These are phyloP conservation scores for Toxostoma redivivum DNA, from an alignment of 2,113 vertebrate species.

Conservation along the genomic window DNA sequence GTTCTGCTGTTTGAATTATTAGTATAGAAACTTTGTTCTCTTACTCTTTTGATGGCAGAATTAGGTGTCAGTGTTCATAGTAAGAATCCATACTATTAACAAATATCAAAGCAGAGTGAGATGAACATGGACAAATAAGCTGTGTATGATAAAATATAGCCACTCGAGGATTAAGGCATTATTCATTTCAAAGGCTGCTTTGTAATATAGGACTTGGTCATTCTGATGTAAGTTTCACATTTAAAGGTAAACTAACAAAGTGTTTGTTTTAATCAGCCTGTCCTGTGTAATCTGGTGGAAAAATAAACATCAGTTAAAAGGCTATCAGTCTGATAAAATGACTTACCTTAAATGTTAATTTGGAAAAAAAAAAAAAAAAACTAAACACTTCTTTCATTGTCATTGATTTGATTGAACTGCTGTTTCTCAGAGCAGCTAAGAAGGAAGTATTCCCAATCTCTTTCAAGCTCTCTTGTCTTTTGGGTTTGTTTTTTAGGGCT, in stretches of 20 bases:
- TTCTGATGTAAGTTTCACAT: slow-evolving; percentile 17
- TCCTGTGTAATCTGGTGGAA: background rate
- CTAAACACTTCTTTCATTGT: background rate
- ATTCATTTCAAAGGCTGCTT: slow-evolving; percentile 5
- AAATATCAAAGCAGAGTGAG: slow-evolving; percentile 46
- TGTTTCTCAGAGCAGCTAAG: background rate
- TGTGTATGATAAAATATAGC: slow-evolving; percentile 10
- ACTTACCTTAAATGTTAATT: slow-evolving; percentile 39
- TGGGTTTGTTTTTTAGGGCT: background rate
- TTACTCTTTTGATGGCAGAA: slow-evolving; percentile 56
- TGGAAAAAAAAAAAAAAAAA: background rate
- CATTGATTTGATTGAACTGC: background rate
- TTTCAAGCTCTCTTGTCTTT: background rate
- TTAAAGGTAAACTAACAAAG: slow-evolving; percentile 11
- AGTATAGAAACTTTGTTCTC: slow-evolving; percentile 54
- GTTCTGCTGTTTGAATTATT: slow-evolving; percentile 59
- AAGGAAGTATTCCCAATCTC: background rate
- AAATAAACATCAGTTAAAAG: slow-evolving; percentile 9
- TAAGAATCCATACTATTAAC: slow-evolving; percentile 19
- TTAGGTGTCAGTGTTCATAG: background rate
- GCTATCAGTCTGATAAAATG: background rate
- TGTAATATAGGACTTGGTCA: background rate
- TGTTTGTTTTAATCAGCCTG: slow-evolving; percentile 30
- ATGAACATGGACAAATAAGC: background rate
- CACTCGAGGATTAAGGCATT: background rate